Percentiles rank a stretch among this genome's conserved stretches.
phyloP scores from a whole-genome alignment of 2,113 vertebrate genomes.

The Urocolius indicus region DNA sequence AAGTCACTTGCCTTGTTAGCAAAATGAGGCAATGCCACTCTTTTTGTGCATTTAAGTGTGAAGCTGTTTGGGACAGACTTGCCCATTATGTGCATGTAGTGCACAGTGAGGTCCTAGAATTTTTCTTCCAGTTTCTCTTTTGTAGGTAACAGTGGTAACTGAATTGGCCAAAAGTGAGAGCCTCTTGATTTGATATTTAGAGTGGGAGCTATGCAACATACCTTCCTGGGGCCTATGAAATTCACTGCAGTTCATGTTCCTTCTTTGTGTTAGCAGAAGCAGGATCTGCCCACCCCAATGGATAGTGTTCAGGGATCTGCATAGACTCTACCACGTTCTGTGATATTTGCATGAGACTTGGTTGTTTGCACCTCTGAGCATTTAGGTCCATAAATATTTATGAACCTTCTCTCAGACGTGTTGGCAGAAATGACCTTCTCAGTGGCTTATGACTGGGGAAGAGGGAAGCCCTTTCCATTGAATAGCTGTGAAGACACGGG shows the following conservation, averaged over 20 bases:
- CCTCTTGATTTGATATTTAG: background rate
- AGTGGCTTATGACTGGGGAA: background rate
- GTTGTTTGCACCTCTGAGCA: constrained; percentile 10
- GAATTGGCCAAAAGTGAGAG: background rate
- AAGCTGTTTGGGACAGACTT: background rate
- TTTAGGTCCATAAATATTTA: constrained; percentile 37
- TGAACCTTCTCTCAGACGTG: background rate
- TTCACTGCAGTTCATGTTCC: background rate
- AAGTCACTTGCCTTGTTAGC: background rate
- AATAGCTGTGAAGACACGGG: background rate
- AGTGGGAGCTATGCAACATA: background rate
- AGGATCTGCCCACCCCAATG: background rate
- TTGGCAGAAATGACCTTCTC: background rate
- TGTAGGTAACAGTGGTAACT: accelerated
- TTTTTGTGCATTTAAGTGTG: background rate
- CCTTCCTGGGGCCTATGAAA: background rate
- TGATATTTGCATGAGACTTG: constrained; percentile 6
- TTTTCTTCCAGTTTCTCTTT: background rate
- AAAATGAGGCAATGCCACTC: background rate
- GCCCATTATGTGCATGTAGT: background rate
- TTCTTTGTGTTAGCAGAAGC: background rate
- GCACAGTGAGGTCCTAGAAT: background rate
- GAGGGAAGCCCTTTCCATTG: background rate
- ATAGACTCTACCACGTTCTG: background rate
- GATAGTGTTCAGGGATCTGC: background rate